Percentiles rank a stretch among this genome's conserved stretches.
These are phyloP conservation scores for Ips typographus DNA, from an alignment of 1,140 invertebrate genomes.

Conservation along the genomic window DNA sequence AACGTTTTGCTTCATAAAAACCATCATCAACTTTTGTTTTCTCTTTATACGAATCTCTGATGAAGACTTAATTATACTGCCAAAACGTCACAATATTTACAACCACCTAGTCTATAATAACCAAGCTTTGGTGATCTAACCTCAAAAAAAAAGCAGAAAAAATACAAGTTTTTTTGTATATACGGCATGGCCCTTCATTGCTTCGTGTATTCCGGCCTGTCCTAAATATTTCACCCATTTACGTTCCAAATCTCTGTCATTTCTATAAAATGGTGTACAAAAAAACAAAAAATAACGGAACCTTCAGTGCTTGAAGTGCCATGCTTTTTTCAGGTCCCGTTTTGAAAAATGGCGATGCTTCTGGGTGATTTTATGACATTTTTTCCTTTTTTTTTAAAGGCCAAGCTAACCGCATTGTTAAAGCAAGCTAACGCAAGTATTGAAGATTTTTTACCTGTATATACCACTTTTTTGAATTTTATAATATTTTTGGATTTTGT, in stretches of 20 bases:
- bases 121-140: no score
- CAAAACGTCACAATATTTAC: no score
- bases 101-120: no score
- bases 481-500: conserved; percentile 9
- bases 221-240: neutral
- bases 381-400: neutral
- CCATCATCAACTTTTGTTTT: no score
- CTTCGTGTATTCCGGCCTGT: conserved; percentile 20
- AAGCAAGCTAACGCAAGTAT: no score
- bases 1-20: no score
- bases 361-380: neutral
- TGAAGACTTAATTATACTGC: no score
- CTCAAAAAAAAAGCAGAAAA: conserved; percentile 12
- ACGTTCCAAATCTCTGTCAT: conserved; percentile 44
- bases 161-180: conserved; percentile 19
- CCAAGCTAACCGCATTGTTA: no score
- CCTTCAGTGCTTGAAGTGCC: conserved; percentile 47
- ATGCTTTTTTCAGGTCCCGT: conserved; percentile 42
- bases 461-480: conserved; percentile 16
- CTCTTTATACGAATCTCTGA: no score
- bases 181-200: conserved; percentile 53
- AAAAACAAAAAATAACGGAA: conserved; percentile 40
- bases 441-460: no score
- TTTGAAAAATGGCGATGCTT: neutral
- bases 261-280: neutral